These are phyloP conservation scores for Neotoxoptera formosana DNA, from an alignment of 1,140 invertebrate genomes.

Conservation along the genomic window DNA sequence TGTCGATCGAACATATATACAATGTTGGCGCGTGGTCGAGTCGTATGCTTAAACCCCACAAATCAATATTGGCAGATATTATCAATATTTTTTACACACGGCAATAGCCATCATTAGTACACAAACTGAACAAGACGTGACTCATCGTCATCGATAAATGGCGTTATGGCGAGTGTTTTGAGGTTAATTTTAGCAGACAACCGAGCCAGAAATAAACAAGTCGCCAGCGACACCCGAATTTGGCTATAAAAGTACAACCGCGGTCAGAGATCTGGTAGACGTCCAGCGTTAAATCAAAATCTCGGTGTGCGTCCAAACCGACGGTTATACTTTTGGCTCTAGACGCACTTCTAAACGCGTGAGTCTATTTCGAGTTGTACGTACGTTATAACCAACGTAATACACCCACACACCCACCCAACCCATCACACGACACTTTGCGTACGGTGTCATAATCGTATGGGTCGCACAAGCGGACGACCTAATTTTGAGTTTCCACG, in stretches of 20 bases:
- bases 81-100: background rate
- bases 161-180: background rate
- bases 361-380: constrained; percentile 25
- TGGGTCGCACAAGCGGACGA: background rate
- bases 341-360: background rate
- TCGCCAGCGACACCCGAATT: constrained; percentile 20
- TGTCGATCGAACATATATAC: background rate
- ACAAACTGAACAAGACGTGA: background rate
- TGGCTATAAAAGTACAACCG: constrained; percentile 21
- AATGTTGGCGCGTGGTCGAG: background rate
- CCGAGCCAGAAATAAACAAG: constrained; percentile 45
- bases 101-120: background rate
- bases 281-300: constrained; percentile 47
- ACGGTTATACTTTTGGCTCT: constrained; percentile 49
- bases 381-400: background rate
- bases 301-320: constrained; percentile 16
- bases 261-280: constrained; percentile 47
- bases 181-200: constrained; percentile 47
- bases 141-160: constrained; percentile 27
- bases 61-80: background rate
- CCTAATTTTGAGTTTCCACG: constrained; percentile 7
- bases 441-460: background rate
- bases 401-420: background rate
- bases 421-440: background rate
- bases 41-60: background rate